Conservation (phyloP, 2,888 invertebrate species). For the Loripinus fragilis region DNA sequence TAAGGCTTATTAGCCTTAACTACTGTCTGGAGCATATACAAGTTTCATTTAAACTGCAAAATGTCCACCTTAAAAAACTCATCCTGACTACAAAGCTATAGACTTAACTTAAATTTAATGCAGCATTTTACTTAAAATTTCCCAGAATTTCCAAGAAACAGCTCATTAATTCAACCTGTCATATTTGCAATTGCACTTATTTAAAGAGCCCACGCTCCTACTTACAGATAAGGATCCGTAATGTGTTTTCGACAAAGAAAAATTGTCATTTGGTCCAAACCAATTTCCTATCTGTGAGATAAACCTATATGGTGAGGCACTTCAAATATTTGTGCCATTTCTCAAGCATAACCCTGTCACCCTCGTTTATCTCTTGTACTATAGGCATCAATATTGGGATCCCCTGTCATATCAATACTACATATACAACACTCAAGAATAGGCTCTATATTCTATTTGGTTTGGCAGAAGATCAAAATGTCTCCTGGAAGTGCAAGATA, state of each 20-base stretch:
- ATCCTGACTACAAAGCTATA: no score
- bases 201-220: neutral
- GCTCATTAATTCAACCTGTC: slow-evolving; percentile 7
- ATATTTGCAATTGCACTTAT: slow-evolving; percentile 17
- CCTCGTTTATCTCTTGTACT: slow-evolving; percentile 3
- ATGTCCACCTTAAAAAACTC: no score
- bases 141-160: no score
- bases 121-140: neutral
- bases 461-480: neutral
- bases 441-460: neutral
- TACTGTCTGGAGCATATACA: no score
- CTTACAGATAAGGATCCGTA: slow-evolving; percentile 7
- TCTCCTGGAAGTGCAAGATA: no score
- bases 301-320: slow-evolving; percentile 12
- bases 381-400: slow-evolving; percentile 2
- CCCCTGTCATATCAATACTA: neutral
- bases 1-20: no score
- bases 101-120: no score
- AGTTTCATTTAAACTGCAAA: no score
- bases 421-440: neutral
- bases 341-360: slow-evolving; percentile 8
- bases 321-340: slow-evolving; percentile 16
- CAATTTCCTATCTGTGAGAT: slow-evolving; percentile 10
- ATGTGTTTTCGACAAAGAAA: slow-evolving; percentile 15
- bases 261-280: slow-evolving; percentile 9